phyloP scores from a whole-genome alignment of 2,113 vertebrate genomes.

The Saiga tatarica region DNA sequence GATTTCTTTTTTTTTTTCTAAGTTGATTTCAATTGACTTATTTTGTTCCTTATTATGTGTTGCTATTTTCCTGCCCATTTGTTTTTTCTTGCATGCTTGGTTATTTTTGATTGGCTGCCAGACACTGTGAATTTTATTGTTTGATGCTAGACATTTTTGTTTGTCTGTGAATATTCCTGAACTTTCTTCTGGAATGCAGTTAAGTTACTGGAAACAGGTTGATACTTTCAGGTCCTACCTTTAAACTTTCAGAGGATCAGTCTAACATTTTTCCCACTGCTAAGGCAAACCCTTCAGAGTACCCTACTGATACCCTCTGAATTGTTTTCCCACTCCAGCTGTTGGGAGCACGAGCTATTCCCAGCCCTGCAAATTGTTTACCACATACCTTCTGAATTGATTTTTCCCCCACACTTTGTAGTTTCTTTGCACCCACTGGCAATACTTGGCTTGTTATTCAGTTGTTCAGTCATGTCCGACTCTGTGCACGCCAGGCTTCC shows the following conservation, averaged over 20 bases:
- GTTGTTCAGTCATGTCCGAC: background rate
- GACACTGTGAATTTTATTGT: background rate
- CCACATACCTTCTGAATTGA: background rate
- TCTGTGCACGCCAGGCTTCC: background rate
- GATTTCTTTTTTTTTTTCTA: background rate
- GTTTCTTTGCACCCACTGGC: background rate
- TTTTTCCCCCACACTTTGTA: background rate
- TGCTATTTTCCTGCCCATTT: background rate
- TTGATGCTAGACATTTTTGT: background rate
- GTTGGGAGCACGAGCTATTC: background rate
- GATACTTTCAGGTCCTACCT: background rate
- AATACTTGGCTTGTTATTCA: background rate
- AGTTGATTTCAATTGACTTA: background rate
- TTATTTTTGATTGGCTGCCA: background rate
- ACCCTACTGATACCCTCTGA: background rate
- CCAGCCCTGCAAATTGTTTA: background rate
- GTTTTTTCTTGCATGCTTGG: background rate
- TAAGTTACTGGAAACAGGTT: background rate
- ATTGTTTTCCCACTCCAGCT: background rate
- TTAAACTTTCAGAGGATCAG: background rate
- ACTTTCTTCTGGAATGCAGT: background rate
- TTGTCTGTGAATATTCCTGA: background rate
- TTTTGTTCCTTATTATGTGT: background rate
- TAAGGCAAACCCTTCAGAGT: background rate
- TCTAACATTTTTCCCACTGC: background rate